phyloP scores from a whole-genome alignment of 2,888 invertebrate species.

The Temnothorax rugatulus region DNA sequence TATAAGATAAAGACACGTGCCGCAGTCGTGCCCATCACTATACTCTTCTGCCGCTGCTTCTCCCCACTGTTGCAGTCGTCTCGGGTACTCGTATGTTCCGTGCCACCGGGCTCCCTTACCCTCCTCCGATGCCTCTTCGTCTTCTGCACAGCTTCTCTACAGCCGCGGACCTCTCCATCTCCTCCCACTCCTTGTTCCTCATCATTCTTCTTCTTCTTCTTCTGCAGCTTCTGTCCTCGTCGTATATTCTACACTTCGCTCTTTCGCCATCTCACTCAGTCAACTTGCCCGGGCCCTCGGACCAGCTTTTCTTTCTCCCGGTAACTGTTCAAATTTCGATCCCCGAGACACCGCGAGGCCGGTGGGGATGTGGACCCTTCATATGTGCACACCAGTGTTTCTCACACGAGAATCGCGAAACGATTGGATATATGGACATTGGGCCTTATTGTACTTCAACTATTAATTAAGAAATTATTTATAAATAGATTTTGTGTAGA shows the following conservation, averaged over 20 bases:
- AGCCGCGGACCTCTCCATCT: constrained; percentile 62
- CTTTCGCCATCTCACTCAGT: constrained; percentile 57
- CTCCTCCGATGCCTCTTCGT: constrained; percentile 59
- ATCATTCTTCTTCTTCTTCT: constrained; percentile 52
- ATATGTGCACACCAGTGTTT: constrained; percentile 79
- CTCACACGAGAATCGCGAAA: constrained; percentile 71
- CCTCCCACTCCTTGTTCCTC: constrained; percentile 63
- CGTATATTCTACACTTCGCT: constrained; percentile 47
- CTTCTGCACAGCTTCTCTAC: constrained; percentile 68
- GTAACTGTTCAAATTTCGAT: constrained; percentile 85
- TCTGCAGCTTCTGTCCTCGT: constrained; percentile 51
- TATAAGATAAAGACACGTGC: constrained; percentile 13
- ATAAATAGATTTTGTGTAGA: background rate
- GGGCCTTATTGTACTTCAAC: background rate
- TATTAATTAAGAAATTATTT: background rate
- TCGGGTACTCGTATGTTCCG: constrained; percentile 55
- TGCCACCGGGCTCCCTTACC: constrained; percentile 61
- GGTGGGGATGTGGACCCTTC: constrained; percentile 80
- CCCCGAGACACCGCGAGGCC: constrained; percentile 71
- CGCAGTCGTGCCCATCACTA: constrained; percentile 64
- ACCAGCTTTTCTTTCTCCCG: constrained; percentile 82
- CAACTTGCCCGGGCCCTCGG: constrained; percentile 71
- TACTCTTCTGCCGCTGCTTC: constrained; percentile 64
- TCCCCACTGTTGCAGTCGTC: constrained; percentile 50
- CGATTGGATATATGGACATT: background rate